Percentiles rank a stretch among this genome's conserved stretches.
Evolutionary conservation across 2,888 invertebrate genomes (phyloP).

Genomic region (Molorchus minor): DNA sequence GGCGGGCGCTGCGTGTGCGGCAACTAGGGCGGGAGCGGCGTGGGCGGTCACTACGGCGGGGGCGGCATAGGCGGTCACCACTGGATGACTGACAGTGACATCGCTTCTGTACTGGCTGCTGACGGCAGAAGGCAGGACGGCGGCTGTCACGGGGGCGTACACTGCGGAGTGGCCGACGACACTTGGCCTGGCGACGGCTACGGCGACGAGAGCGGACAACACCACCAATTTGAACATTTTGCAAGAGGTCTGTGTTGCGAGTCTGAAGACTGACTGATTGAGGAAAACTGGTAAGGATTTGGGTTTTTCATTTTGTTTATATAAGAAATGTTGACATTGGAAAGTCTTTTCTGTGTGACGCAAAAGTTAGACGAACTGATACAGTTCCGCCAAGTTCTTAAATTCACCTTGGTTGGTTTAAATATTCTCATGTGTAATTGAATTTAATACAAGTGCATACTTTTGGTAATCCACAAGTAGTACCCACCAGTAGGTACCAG

Average conservation of each 20-base stretch:
- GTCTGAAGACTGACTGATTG: constrained; percentile 2
- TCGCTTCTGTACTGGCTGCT: constrained; percentile 6
- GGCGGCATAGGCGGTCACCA: too few species aligned
- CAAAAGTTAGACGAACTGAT: not conserved
- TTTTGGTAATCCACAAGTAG: not conserved
- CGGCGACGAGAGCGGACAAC: constrained; percentile 68
- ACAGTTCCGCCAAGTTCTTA: not conserved
- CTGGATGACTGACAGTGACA: too few species aligned
- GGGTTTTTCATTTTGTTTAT: not conserved
- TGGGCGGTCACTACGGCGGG: not conserved
- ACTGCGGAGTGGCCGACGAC: not conserved
- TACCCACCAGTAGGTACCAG: too few species aligned
- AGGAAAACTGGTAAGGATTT: not conserved
- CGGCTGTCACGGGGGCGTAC: not conserved
- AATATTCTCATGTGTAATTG: not conserved
- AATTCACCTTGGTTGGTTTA: not conserved
- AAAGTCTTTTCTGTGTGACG: too few species aligned
- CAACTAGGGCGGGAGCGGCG: not conserved
- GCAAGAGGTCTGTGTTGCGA: constrained; percentile 11
- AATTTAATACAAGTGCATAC: constrained; percentile 4
- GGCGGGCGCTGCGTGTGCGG: constrained; percentile 12
- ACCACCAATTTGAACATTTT: constrained; percentile 55
- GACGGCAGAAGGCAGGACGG: too few species aligned
- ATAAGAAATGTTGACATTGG: too few species aligned
- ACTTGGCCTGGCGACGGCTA: constrained; percentile 58